Evolutionary conservation across 2,797 vertebrate genomes (phyloP), one percentile per base, ranked within the genome.

Genomic region (Urophycis tenuis): DNA sequence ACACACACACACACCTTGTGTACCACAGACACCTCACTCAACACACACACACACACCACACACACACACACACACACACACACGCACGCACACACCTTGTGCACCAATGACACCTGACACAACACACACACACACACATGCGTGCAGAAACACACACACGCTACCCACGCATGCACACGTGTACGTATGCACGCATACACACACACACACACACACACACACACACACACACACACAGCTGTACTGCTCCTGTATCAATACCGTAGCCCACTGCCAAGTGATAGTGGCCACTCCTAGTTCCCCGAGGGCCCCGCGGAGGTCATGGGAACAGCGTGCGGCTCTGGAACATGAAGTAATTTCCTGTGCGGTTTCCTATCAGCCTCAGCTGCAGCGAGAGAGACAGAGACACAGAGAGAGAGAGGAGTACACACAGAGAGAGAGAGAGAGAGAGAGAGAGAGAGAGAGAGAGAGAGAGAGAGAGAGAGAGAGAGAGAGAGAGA

Each of bases 341-440:
- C 89, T 89, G 87, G 83, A 89, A 84, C 85, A 87, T 95, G 91
- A 84, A 88, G 92, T 94, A 86, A 94, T 94, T 95, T 95, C 94
- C 94, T 94, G 88, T 86, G 86, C 91, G 91, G 87, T 90, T 94
- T 96, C 92, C 94, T 94, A 91, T 91, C 88, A 79, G 89, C 83
- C 82, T 74, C 81, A 85, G 80, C 88, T 93, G 92, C 92, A 89
- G 91, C 86, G 89, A 78, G 70, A 71, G 71, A 49, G 41, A 0
- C 8, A 69, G 93, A 93, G 93, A 90, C 90, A 90, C 34, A 79
- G 88, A 90, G 92, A 79, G 92, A 93, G 93, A 91, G 32, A 25
- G 70, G 17, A 12, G 17, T 9, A 10, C 4, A 34, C 90, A 90
- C 34, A 25, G 53, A 60, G 53, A 60, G 22, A 60, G 53, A 60